Evolutionary conservation across 2,797 vertebrate species (phyloP).

Genomic region (Mastacembelus armatus): DNA sequence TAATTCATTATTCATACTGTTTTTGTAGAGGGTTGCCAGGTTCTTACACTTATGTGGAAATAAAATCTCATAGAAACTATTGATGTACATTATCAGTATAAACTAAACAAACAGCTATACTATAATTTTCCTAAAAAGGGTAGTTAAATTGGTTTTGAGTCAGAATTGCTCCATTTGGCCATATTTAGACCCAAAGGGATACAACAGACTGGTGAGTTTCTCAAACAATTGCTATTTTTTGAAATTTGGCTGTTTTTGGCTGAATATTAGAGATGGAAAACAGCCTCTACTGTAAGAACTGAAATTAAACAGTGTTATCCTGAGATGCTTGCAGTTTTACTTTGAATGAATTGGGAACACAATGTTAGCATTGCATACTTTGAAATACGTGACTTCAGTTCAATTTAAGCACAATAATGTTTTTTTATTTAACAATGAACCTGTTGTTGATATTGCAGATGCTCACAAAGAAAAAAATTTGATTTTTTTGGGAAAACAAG

Average conservation of each 20-base stretch:
- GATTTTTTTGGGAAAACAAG: too few relatives aligned
- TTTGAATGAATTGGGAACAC: background rate
- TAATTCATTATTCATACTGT: too few relatives aligned
- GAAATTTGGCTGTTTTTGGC: background rate
- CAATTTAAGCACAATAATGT: background rate
- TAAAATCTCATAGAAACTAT: too few relatives aligned
- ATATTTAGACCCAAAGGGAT: background rate
- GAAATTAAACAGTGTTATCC: background rate
- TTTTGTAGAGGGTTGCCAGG: too few relatives aligned
- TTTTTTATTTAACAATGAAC: background rate
- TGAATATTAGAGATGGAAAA: constrained; percentile 2
- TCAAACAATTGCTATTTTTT: background rate
- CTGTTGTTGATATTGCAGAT: background rate
- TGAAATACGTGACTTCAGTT: background rate
- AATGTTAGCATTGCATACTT: background rate
- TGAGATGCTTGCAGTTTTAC: background rate
- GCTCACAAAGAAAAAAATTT: too few relatives aligned
- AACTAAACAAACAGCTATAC: background rate
- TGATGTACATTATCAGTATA: too few relatives aligned
- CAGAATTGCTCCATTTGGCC: background rate
- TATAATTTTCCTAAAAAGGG: background rate
- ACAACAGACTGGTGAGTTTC: background rate
- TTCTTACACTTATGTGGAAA: too few relatives aligned
- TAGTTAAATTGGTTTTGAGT: background rate
- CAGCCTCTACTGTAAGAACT: background rate